Percentiles rank a stretch among this genome's conserved stretches.
Conservation (phyloP, 2,113 vertebrate species). For the Agapornis roseicollis region DNA sequence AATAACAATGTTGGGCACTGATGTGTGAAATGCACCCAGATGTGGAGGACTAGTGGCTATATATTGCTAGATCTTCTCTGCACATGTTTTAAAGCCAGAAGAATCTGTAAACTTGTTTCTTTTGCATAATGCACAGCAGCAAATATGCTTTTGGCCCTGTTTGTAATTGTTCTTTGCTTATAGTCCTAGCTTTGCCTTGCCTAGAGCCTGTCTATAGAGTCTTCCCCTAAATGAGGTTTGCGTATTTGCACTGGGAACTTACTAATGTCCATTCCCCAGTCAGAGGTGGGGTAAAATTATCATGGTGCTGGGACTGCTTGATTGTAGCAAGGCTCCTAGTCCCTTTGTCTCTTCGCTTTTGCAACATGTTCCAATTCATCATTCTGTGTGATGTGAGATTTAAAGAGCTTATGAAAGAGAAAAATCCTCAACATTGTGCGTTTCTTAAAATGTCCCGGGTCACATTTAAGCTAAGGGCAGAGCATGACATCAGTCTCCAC, state of each 20-base stretch:
- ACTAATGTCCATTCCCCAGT: not conserved
- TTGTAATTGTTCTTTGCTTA: not conserved
- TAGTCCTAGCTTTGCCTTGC: not conserved
- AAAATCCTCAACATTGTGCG: not conserved
- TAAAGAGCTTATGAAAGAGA: not conserved
- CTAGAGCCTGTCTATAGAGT: not conserved
- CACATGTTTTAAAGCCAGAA: conserved; percentile 54
- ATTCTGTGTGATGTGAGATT: not conserved
- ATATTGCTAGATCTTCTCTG: conserved; percentile 49
- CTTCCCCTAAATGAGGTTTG: not conserved
- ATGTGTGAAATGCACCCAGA: conserved; percentile 74
- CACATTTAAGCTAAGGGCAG: conserved; percentile 27
- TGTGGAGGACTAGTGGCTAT: conserved; percentile 49
- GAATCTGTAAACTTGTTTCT: conserved; percentile 34
- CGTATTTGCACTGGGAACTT: not conserved
- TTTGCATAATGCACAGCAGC: not conserved
- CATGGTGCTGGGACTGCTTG: not conserved
- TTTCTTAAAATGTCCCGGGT: not conserved
- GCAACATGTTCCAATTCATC: not conserved
- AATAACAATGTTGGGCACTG: conserved; percentile 70
- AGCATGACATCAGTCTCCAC: conserved; percentile 50
- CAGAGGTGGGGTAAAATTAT: not conserved
- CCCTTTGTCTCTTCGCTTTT: not conserved
- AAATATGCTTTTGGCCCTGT: not conserved
- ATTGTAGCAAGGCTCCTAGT: not conserved